Percentiles rank a stretch among this genome's conserved stretches.
Conservation (phyloP, 2,888 invertebrate genomes). For the Noctuana brunneofusca region DNA sequence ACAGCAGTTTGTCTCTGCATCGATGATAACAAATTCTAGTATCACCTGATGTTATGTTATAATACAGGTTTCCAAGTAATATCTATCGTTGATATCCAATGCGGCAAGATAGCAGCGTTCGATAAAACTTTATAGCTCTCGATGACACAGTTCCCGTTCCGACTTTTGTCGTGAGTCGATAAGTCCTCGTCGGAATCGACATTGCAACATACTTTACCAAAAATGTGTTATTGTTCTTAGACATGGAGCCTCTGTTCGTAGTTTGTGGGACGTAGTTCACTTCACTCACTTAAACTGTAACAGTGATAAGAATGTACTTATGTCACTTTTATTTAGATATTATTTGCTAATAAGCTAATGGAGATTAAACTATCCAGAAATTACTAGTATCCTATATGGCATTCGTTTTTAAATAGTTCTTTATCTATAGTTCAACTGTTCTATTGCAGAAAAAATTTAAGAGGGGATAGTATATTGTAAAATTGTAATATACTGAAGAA, state of each 20-base stretch:
- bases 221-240: slow-evolving; percentile 2
- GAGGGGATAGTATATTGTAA: too few species aligned
- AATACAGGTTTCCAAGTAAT: slow-evolving; percentile 18
- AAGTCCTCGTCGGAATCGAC: neutral
- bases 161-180: slow-evolving; percentile 11
- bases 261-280: neutral
- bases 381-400: too few species aligned
- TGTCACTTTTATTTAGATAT: too few species aligned
- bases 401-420: too few species aligned
- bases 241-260: neutral
- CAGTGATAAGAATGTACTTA: neutral
- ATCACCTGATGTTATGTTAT: slow-evolving; percentile 5
- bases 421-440: too few species aligned
- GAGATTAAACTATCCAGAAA: too few species aligned
- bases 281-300: neutral
- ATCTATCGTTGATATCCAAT: slow-evolving; percentile 37
- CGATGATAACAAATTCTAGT: slow-evolving; percentile 35
- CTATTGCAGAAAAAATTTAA: too few species aligned
- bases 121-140: slow-evolving; percentile 59
- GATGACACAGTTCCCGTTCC: slow-evolving; percentile 54
- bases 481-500: too few species aligned
- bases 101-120: slow-evolving; percentile 46
- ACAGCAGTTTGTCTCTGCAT: neutral
- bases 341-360: too few species aligned
- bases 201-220: neutral